phyloP scores from a whole-genome alignment of 2,888 invertebrate species.

The Cephus pygmeus region DNA sequence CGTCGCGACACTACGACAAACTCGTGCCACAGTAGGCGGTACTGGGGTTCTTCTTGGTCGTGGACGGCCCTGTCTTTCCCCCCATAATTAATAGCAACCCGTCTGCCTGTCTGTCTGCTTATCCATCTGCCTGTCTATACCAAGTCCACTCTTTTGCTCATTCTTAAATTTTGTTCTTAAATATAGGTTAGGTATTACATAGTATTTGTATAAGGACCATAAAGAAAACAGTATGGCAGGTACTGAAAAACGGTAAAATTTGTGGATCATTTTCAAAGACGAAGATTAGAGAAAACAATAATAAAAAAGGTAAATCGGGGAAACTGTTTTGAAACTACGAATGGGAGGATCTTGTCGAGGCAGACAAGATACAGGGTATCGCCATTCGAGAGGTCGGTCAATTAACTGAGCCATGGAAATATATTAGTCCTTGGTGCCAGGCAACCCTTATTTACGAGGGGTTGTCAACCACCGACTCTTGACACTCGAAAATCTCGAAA shows the following conservation, averaged over 20 bases:
- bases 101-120: slow-evolving; percentile 20
- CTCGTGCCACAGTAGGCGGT: slow-evolving; percentile 47
- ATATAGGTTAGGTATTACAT: not conserved
- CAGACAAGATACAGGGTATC: slow-evolving; percentile 44
- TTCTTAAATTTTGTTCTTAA: not conserved
- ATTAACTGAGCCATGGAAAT: slow-evolving; percentile 52
- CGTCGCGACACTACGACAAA: slow-evolving; percentile 42
- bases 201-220: not conserved
- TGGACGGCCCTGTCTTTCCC: slow-evolving; percentile 18
- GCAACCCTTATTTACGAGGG: slow-evolving; percentile 53
- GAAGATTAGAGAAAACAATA: not conserved
- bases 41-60: slow-evolving; percentile 42
- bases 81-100: slow-evolving; percentile 52
- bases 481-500: slow-evolving; percentile 47
- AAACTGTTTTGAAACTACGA: not conserved
- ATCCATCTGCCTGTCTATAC: slow-evolving; percentile 16
- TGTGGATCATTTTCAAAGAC: not conserved
- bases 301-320: not conserved
- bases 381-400: slow-evolving; percentile 48
- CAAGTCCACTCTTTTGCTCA: not conserved
- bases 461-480: slow-evolving; percentile 35
- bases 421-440: slow-evolving; percentile 46
- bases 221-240: not conserved
- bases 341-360: slow-evolving; percentile 13
- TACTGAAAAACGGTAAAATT: not conserved